These are phyloP conservation scores for Plagodis dolabraria DNA, from an alignment of 2,888 invertebrate species.

Conservation along the genomic window DNA sequence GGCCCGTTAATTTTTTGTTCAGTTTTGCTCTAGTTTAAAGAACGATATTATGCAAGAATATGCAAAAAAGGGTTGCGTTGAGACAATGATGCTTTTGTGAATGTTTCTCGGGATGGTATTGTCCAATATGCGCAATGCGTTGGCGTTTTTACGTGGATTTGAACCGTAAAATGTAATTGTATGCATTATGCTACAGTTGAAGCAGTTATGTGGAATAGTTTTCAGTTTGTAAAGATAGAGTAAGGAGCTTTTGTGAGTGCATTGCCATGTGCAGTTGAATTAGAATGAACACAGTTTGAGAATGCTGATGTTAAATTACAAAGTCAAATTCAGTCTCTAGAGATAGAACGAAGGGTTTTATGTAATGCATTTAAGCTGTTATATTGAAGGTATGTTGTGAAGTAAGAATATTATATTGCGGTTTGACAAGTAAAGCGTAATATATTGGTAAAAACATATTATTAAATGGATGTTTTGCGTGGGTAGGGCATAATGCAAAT, in stretches of 20 bases:
- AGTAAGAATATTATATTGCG: no score
- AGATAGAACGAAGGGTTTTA: not conserved
- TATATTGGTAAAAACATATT: no score
- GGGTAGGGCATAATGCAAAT: no score
- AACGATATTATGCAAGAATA: slow-evolving; percentile 80
- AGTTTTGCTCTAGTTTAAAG: slow-evolving; percentile 78
- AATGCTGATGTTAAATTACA: slow-evolving; percentile 3
- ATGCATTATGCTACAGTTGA: slow-evolving; percentile 31
- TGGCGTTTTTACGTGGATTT: slow-evolving; percentile 39
- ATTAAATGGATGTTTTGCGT: no score
- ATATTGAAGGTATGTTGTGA: no score
- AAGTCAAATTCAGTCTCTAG: not conserved
- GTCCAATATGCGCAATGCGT: slow-evolving; percentile 53
- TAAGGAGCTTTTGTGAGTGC: slow-evolving; percentile 28
- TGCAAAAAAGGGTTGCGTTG: slow-evolving; percentile 77
- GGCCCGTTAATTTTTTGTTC: slow-evolving; percentile 57
- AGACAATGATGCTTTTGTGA: slow-evolving; percentile 55
- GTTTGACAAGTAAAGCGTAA: no score
- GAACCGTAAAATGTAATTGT: slow-evolving; percentile 50
- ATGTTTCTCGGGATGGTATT: slow-evolving; percentile 52
- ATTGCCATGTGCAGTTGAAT: slow-evolving; percentile 33
- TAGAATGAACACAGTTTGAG: slow-evolving; percentile 27
- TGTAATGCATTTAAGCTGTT: no score
- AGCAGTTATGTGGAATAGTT: slow-evolving; percentile 17
- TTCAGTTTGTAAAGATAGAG: slow-evolving; percentile 30